Base-by-base conservation (phyloP, 2,113 vertebrate species). In the Larimichthys crocea region DNA sequence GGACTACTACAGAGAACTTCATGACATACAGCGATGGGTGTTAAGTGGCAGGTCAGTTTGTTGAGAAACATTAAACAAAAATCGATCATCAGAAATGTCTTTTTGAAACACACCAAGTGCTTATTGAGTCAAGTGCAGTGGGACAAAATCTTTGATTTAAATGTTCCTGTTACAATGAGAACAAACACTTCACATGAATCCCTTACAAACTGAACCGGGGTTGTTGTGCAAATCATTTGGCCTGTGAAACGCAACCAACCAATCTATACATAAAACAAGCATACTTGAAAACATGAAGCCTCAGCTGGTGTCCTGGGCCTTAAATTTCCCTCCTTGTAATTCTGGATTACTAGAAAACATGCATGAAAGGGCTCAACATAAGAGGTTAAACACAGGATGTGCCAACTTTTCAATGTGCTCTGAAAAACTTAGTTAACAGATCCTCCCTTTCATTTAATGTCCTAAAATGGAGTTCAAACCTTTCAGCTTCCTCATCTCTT, bases 181-280 rank as follows among this genome's bases (percentile, higher is more conserved):
- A 66, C 11, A 59, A 56, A 1, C 10, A 26, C 26, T 48, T 26
- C 1, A 35, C 9, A 55, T 15, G 2, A 5, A 11, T 17, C 35
- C 56, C 12, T 49, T 7, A 9, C 5, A 26, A 77, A 44, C 11
- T 55, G 11, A 77, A 29, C 15, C 35, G 59, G 50, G 10, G 22
- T 20, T 67, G 56, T n/a, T 50, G 46, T 65, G 59, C 56, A 46
- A 83, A 61, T 63, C 46, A 14, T 24, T 62, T 29, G n/a, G 35
- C 49, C 14, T 49, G 7, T 56, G 52, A 66, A 20, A 42, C 49
- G 42, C n/a, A 50, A 44, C 19, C 31, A 42, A 63, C 56, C 56
- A 57, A 29, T 15, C 35, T 8, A n/a, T 42, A 8, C 1, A 4
- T 24, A 55, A 55, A 17, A n/a, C 55, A 22, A 3, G 3, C 16